Evolutionary conservation across 2,113 vertebrate genomes (phyloP).

Genomic region (Heteronetta atricapilla): DNA sequence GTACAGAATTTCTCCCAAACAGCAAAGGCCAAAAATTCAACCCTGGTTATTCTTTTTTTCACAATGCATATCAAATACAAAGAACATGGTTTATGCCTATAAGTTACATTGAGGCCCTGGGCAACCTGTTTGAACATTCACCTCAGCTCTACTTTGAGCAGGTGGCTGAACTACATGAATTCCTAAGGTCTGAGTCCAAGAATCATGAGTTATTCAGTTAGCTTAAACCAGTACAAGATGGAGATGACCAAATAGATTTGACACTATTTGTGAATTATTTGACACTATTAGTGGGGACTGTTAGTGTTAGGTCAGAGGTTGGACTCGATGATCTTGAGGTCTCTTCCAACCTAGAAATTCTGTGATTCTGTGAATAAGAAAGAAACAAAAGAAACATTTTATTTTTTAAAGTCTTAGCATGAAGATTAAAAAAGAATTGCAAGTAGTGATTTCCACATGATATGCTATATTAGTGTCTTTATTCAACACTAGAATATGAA

Average conservation of each 20-base stretch:
- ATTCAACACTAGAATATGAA: background rate
- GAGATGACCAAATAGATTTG: background rate
- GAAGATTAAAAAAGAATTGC: background rate
- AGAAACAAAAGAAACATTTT: no score
- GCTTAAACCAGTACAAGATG: background rate
- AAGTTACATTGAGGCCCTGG: background rate
- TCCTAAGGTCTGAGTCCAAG: background rate
- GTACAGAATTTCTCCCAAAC: slow-evolving; percentile 47
- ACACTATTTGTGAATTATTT: background rate
- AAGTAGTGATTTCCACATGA: background rate
- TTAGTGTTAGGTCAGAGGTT: no score
- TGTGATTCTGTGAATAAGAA: no score
- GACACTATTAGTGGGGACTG: no score
- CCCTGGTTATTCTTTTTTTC: background rate
- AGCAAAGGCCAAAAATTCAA: slow-evolving; percentile 17
- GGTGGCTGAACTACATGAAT: background rate
- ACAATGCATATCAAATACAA: background rate
- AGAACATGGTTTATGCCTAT: background rate
- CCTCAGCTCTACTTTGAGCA: background rate
- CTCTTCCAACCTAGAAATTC: no score
- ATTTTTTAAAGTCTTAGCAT: background rate
- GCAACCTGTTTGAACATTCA: background rate
- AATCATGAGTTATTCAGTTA: background rate
- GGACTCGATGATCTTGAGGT: no score
- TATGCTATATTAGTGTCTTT: background rate